These are phyloP conservation scores for Tenebrosternarchus preto DNA, from an alignment of 2,113 vertebrate species.

Conservation along the genomic window DNA sequence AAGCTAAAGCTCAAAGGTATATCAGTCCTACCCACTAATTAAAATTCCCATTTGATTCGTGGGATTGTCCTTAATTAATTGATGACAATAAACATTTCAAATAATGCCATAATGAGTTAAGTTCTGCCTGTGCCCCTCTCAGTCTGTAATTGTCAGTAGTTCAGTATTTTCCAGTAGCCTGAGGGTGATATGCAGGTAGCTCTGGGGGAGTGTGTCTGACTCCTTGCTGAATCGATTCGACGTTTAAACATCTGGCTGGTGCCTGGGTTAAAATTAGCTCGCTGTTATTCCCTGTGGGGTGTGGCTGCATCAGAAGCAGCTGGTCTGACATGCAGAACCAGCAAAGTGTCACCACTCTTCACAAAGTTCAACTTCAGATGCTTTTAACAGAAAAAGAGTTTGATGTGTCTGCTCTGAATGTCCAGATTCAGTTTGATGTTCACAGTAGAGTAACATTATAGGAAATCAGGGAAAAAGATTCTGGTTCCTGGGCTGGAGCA, in stretches of 20 bases:
- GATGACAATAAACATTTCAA: no score
- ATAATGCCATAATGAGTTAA: no score
- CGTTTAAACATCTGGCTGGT: conserved; percentile 43
- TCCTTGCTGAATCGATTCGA: conserved; percentile 22
- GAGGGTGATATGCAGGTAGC: no score
- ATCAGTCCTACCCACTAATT: no score
- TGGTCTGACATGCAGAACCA: no score
- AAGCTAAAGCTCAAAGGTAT: no score
- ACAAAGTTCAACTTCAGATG: conserved; percentile 9
- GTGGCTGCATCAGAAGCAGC: no score
- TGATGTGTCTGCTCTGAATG: background rate
- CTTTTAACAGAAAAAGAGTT: conserved; percentile 6
- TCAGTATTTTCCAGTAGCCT: conserved; percentile 16
- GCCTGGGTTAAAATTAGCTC: conserved; percentile 38
- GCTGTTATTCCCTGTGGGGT: conserved; percentile 7
- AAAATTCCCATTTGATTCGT: no score
- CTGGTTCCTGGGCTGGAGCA: background rate
- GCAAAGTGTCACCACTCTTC: no score
- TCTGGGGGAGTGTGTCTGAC: background rate
- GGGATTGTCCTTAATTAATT: no score
- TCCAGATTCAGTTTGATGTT: background rate
- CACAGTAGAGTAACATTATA: background rate
- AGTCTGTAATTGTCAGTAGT: background rate
- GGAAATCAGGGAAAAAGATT: background rate
- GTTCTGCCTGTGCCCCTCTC: no score